phyloP scores from a whole-genome alignment of 2,888 invertebrate genomes.

The Charanyca ferruginea region DNA sequence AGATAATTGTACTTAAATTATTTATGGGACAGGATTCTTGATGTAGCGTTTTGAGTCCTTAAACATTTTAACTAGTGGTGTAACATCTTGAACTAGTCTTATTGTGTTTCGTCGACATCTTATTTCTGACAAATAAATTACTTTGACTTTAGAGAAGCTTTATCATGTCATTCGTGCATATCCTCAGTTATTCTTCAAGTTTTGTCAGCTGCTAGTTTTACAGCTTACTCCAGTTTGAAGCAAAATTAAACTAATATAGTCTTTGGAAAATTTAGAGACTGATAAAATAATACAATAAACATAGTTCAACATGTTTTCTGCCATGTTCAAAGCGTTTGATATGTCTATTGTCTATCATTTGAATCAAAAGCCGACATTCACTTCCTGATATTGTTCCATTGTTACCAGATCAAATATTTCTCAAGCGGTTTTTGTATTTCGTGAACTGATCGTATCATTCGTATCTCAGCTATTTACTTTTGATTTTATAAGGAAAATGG shows the following conservation, averaged over 20 bases:
- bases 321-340: constrained; percentile 3
- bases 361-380: constrained; percentile 22
- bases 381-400: constrained; percentile 75
- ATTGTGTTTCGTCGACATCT: too few species aligned
- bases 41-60: neutral
- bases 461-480: constrained; percentile 27
- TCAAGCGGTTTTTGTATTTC: constrained; percentile 35
- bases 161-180: neutral
- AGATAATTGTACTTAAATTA: neutral
- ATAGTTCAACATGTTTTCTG: neutral
- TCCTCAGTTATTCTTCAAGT: neutral
- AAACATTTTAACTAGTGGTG: too few species aligned
- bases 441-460: constrained; percentile 55
- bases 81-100: too few species aligned
- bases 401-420: constrained; percentile 49
- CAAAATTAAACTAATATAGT: neutral
- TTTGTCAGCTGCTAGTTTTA: constrained; percentile 1
- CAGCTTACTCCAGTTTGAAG: neutral
- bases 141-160: neutral
- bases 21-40: neutral
- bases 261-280: neutral
- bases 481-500: constrained; percentile 14
- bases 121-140: too few species aligned
- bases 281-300: constrained; percentile 9
- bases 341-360: constrained; percentile 19